These are phyloP conservation scores for Dicerorhinus sumatrensis DNA, from an alignment of 2,113 vertebrate species.

Conservation along the genomic window DNA sequence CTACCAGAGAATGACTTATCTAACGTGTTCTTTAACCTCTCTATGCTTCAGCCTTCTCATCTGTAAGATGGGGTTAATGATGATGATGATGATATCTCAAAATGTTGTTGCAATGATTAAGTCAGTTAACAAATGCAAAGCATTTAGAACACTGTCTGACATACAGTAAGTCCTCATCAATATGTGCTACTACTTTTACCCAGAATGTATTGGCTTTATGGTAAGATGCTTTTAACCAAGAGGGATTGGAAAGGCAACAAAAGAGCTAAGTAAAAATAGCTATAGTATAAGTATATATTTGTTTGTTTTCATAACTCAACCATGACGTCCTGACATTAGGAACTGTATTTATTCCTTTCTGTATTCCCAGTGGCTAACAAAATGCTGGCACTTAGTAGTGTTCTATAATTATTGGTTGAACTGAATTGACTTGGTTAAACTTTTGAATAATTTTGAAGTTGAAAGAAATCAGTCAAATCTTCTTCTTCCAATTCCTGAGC, in stretches of 20 bases:
- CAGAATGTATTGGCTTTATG: background rate
- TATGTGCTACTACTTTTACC: background rate
- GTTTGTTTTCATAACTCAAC: background rate
- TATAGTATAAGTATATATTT: background rate
- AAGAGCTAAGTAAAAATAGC: background rate
- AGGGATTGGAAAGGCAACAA: background rate
- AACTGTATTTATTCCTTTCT: background rate
- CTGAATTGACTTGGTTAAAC: background rate
- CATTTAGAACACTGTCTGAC: background rate
- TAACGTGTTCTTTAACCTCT: background rate
- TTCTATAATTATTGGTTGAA: background rate
- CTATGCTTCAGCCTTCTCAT: background rate
- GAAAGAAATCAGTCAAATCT: background rate
- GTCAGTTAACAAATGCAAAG: conserved; percentile 36
- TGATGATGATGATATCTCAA: background rate
- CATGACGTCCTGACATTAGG: background rate
- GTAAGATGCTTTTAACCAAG: conserved; percentile 16
- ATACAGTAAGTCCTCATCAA: background rate
- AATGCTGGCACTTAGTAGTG: background rate
- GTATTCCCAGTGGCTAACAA: background rate
- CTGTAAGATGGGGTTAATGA: background rate
- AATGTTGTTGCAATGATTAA: background rate
- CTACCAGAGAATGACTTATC: background rate
- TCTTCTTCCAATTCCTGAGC: background rate
- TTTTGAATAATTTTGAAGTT: conserved; percentile 28